phyloP scores from a whole-genome alignment of 2,113 vertebrate genomes.

The Fregetta grallaria region DNA sequence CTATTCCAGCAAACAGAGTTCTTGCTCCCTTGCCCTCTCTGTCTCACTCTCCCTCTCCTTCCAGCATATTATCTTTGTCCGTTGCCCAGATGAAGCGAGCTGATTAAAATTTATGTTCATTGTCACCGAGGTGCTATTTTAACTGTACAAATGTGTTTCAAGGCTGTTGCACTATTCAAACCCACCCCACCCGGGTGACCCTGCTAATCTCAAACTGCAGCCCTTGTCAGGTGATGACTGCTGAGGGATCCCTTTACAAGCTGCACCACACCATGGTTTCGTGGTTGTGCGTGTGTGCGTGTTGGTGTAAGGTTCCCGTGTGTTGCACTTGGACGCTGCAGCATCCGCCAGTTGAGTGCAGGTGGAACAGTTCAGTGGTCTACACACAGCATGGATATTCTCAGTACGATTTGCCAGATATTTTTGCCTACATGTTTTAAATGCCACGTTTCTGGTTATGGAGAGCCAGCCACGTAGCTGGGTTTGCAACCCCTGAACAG shows the following conservation, averaged over 20 bases:
- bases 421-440: not conserved
- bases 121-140: slow-evolving; percentile 32
- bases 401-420: not conserved
- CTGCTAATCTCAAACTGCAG: slow-evolving; percentile 59
- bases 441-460: not conserved
- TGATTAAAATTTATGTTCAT: slow-evolving; percentile 19
- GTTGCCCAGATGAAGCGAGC: slow-evolving; percentile 1
- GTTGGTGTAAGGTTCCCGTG: not conserved
- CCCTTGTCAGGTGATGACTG: slow-evolving; percentile 53
- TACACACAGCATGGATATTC: not conserved
- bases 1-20: slow-evolving; percentile 61
- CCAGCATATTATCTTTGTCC: not conserved
- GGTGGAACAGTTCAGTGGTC: not conserved
- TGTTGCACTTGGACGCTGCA: not conserved
- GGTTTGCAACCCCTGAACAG: not conserved
- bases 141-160: not conserved
- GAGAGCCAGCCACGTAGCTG: not conserved
- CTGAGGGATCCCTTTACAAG: slow-evolving; percentile 39
- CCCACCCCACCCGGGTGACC: not conserved
- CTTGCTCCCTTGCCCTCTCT: slow-evolving; percentile 14
- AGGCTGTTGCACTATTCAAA: not conserved
- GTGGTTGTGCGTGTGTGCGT: not conserved
- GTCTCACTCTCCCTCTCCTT: not conserved
- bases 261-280: not conserved
- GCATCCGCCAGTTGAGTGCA: not conserved